Base-by-base conservation (phyloP, 1,140 invertebrate species). In the Pseudomyrmex cubaensis region DNA sequence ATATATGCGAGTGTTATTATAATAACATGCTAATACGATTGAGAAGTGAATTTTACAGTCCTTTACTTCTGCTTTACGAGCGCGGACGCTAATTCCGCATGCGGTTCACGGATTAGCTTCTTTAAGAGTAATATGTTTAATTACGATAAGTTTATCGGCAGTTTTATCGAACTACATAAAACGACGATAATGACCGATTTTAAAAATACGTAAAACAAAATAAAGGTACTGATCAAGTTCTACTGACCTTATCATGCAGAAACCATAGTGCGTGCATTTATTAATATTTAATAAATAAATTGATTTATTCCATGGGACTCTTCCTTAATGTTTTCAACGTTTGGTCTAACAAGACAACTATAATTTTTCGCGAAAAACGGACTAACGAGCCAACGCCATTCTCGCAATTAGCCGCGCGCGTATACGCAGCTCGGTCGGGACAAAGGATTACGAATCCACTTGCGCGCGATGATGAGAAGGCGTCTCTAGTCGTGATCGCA, bases 401-500 rank as follows among this genome's bases (percentile, higher is more conserved):
- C 76, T 54, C 66, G 76, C 76, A 80, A 80, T 80, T 80, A 80
- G 76, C 76, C 54, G 76, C 44, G 76, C 50, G 76, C 76, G 76
- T 80, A 80, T 70, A 80, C 66, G 76, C 76, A 80, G 46, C 69
- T 22, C 52, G 50, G 56, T 57, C 70, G 72, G 35, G 50, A 35
- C 50, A 64, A 74, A 72, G 56, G 82, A 83, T 87, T 75, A 83
- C 64, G 64, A 87, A 74, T 72, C 54, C 20, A 70, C 72, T 64
- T 62, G 82, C 82, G 59, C 22, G 72, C 78, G 78, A 82, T 87
- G 86, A 87, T 87, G 77, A 87, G 87, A 78, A 76, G 73, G 83
- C 83, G 87, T 87, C 86, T 87, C 80, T 87, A 75, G 61, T 82
- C 77, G 86, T 67, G 72, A 89, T 90, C 89, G 88, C 86, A 89